Conservation (phyloP, 2,888 invertebrate species). For the Zonitis immaculata region DNA sequence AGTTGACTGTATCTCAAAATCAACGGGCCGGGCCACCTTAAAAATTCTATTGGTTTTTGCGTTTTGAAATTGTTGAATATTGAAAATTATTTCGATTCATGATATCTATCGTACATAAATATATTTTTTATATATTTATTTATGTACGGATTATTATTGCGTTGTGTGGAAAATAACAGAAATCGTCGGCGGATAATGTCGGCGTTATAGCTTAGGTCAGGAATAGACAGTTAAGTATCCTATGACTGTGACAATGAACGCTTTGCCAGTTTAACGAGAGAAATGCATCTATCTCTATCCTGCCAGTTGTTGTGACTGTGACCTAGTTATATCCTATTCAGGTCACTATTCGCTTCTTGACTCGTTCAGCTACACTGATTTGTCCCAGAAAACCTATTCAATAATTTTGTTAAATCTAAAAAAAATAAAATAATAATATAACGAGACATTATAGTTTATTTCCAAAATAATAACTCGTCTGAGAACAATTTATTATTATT, state of each 20-base stretch:
- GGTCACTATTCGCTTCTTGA: slow-evolving; percentile 45
- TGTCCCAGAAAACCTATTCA: slow-evolving; percentile 40
- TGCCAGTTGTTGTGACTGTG: slow-evolving; percentile 45
- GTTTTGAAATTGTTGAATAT: too few relatives aligned
- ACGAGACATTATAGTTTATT: background rate
- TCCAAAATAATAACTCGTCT: background rate
- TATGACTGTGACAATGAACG: slow-evolving; percentile 20
- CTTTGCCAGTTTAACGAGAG: slow-evolving; percentile 21
- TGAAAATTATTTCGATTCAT: background rate
- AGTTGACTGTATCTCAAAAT: too few relatives aligned
- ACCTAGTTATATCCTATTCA: slow-evolving; percentile 46
- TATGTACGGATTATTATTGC: background rate
- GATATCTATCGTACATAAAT: too few relatives aligned
- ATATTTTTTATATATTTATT: too few relatives aligned
- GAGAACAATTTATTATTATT: too few relatives aligned
- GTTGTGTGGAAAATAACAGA: background rate
- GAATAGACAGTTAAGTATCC: slow-evolving; percentile 21
- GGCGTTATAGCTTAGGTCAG: slow-evolving; percentile 20
- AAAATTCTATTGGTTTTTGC: too few relatives aligned
- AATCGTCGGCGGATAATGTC: slow-evolving; percentile 1
- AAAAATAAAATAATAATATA: too few relatives aligned
- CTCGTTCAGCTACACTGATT: slow-evolving; percentile 40
- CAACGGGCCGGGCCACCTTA: too few relatives aligned
- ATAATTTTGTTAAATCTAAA: slow-evolving; percentile 30
- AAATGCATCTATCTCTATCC: slow-evolving; percentile 34